Conservation (phyloP, 2,888 invertebrate species). For the Nipponacmea schrenckii region DNA sequence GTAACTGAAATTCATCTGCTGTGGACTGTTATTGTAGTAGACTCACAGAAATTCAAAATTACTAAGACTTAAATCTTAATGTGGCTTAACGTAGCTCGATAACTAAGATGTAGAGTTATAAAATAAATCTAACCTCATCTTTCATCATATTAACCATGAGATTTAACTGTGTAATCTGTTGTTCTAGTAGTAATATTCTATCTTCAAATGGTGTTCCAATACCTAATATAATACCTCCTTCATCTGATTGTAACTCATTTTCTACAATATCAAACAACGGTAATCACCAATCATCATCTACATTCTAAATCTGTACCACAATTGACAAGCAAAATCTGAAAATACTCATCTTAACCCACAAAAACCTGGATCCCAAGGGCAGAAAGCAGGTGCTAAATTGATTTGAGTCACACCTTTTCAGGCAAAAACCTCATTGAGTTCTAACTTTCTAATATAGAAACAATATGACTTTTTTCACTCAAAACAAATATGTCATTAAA, state of each 20-base stretch:
- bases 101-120: neutral
- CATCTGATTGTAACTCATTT: constrained; percentile 1
- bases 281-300: too few relatives aligned
- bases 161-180: constrained; percentile 44
- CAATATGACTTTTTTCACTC: constrained; percentile 4
- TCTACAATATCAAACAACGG: constrained; percentile 4
- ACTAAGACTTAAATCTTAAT: too few relatives aligned
- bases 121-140: constrained; percentile 35
- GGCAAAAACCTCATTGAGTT: too few relatives aligned
- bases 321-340: neutral
- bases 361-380: too few relatives aligned
- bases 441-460: too few relatives aligned
- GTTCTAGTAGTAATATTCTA: constrained; percentile 42
- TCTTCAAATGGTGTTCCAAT: constrained; percentile 27
- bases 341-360: too few relatives aligned
- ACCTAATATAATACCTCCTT: neutral
- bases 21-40: too few relatives aligned
- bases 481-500: neutral
- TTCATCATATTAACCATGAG: constrained; percentile 42
- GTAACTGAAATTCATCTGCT: too few relatives aligned
- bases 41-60: too few relatives aligned
- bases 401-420: too few relatives aligned
- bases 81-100: too few relatives aligned
- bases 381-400: too few relatives aligned
- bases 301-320: constrained; percentile 1